Conservation (phyloP, 1,140 invertebrate species). For the Helicoverpa armigera region DNA sequence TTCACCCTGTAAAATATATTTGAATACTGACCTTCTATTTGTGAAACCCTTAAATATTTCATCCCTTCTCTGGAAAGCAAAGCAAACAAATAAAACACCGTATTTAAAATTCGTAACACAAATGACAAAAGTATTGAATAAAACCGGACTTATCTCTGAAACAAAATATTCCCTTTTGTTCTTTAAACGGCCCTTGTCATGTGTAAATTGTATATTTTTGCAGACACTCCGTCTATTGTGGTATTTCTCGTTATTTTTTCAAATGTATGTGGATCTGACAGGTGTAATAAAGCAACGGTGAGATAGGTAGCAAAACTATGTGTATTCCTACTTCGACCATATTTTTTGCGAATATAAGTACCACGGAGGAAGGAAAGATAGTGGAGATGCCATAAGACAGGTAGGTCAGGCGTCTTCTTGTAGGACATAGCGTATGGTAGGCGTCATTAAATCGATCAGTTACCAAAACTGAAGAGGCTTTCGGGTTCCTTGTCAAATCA, state of each 20-base stretch:
- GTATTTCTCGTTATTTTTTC: conserved; percentile 40
- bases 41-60: background rate
- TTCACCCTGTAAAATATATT: too few relatives aligned
- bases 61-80: background rate
- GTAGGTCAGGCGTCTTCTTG: too few relatives aligned
- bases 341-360: too few relatives aligned
- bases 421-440: too few relatives aligned
- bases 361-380: too few relatives aligned
- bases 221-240: conserved; percentile 39
- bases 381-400: too few relatives aligned
- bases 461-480: too few relatives aligned
- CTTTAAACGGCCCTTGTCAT: conserved; percentile 41
- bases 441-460: too few relatives aligned
- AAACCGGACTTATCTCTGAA: conserved; percentile 14
- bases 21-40: too few relatives aligned
- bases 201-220: conserved; percentile 47
- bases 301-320: conserved; percentile 7
- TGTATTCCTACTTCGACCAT: background rate
- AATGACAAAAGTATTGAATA: conserved; percentile 10
- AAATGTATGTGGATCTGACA: conserved; percentile 46
- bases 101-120: background rate
- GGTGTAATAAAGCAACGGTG: conserved; percentile 34
- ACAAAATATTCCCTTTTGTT: conserved; percentile 34
- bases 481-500: too few relatives aligned
- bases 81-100: background rate